Evolutionary conservation across 2,797 vertebrate species (phyloP), one percentile per base, ranked within the genome.

Genomic region (Crax fasciolata): DNA sequence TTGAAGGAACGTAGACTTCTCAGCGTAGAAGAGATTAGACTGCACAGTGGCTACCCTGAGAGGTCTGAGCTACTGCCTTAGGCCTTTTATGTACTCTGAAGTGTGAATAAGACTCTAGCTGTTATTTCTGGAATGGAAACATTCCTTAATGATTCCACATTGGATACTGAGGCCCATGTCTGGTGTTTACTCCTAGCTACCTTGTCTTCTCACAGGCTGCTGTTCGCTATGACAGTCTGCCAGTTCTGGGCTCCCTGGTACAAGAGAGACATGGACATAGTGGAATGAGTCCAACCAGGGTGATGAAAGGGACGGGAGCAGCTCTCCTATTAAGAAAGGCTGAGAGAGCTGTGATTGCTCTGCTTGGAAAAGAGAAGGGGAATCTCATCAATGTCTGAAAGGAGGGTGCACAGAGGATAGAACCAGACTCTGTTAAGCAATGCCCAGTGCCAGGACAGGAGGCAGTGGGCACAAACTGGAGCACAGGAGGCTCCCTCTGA

Each of bases 1-100:
- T 23, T 74, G 59, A 51, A 91, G 23, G 17, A 79, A 65, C 0
- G 0, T 0, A 54, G 21, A 61, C 35, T 24, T 14, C 19, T 67
- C 30, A 52, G 13, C 18, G 10, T 19, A 66, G 52, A 15, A 55
- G 24, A 74, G 74, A 49, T 41, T 9, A 17, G 21, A 38, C 38
- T 21, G 35, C 21, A 48, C 19, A 52, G 46, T 4, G 41, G 38
- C 43, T 76, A 41, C 28, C 55, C 28, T n/a, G 28, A n/a, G 18
- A 55, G 54, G 30, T 18, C 30, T 19, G 41, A 62, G 73, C 44
- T 0, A 9, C 44, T 15, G 16, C 20, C 28, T 74, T 75, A 68
- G 13, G 27, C 39, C 61, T 57, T 21, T 57, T 32, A 57, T 54
- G 17, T 16, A 63, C 28, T 58, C 28, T 38, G 28, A 18, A 12